Conservation (phyloP, 2,888 invertebrate genomes). For the Magallana nippona region DNA sequence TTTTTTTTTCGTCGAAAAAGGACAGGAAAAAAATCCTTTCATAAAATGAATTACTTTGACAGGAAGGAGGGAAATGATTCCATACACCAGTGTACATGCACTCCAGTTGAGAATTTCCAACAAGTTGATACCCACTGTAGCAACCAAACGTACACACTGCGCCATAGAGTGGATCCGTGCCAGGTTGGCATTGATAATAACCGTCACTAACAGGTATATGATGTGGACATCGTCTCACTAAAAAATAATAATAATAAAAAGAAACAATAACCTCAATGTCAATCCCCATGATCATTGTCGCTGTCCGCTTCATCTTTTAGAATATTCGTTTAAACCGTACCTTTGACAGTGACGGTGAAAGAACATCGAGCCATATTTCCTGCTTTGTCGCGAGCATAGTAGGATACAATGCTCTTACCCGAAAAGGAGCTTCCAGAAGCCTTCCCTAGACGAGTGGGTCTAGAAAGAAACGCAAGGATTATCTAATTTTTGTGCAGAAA, state of each 20-base stretch:
- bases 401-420: slow-evolving; percentile 44
- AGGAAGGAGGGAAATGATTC: slow-evolving; percentile 49
- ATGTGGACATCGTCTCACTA: slow-evolving; percentile 48
- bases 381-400: slow-evolving; percentile 52
- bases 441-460: slow-evolving; percentile 43
- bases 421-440: slow-evolving; percentile 47
- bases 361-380: slow-evolving; percentile 52
- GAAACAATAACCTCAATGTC: background rate
- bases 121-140: slow-evolving; percentile 53
- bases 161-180: slow-evolving; percentile 52
- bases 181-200: slow-evolving; percentile 54
- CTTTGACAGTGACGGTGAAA: slow-evolving; percentile 49
- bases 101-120: slow-evolving; percentile 35
- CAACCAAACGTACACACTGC: slow-evolving; percentile 57
- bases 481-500: background rate
- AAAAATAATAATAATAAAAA: background rate
- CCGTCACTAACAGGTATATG: slow-evolving; percentile 47
- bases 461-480: slow-evolving; percentile 1
- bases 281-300: background rate
- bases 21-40: background rate
- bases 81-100: slow-evolving; percentile 49
- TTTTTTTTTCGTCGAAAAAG: background rate
- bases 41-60: slow-evolving; percentile 51
- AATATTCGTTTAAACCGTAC: slow-evolving; percentile 34
- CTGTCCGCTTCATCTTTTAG: background rate